Base-by-base conservation (phyloP, 2,888 invertebrate species). In the Spisula solida region DNA sequence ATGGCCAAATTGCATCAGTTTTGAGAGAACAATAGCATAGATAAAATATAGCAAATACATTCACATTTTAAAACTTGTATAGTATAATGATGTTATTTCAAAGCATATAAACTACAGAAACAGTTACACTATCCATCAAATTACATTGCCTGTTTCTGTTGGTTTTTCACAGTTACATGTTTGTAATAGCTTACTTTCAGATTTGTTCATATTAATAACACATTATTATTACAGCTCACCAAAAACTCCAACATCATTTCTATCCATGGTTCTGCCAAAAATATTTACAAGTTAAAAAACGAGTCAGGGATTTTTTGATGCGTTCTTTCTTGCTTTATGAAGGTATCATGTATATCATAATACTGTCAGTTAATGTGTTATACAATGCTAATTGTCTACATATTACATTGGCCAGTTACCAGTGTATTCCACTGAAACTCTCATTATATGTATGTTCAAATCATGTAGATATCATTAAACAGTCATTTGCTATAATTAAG, bases 271-370 rank as follows among this genome's bases (percentile, higher is more conserved):
- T 60, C 4, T 60, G 60, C 60, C 25, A 60, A 60, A 60, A 25
- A 60, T 20, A n/a, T 14, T 60, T 25, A n/a, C 25, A n/a, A n/a
- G 60, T n/a, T 60, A 60, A 60, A n/a, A 20, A 60, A 66, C 2
- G 60, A 66, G 60, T 66, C 60, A 66, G 60, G 60, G 60, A 66
- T 66, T 66, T 66, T 51, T 66, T 66, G 60, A 25, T 66, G 60
- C 25, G 25, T 4, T 25, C 25, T 66, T n/a, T 25, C 60, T 25
- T 66, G 25, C 60, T 25, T 66, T 25, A n/a, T 66, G 60, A 66
- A 66, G n/a, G 60, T 25, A 25, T 8, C 60, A 66, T n/a, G 60
- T 66, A 25, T 66, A 10, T 66, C 25, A 6, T 66, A 6, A 0
- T 66, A 66, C 25, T 25, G 60, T 25, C 6, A 0, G n/a, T 66